phyloP scores from a whole-genome alignment of 2,797 vertebrate genomes.

The Pteronotus mesoamericanus region DNA sequence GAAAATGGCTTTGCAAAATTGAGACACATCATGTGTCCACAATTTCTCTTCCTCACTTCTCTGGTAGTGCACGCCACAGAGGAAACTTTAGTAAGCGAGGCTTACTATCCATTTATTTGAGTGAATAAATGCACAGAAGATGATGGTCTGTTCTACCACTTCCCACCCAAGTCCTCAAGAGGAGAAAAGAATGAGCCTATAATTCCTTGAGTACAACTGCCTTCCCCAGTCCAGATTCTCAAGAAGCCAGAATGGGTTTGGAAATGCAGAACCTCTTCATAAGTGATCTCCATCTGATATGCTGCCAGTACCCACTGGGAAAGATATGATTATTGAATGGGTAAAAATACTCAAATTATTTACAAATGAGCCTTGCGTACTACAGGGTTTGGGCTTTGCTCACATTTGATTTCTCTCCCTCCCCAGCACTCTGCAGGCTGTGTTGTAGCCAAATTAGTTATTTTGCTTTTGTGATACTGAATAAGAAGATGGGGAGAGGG shows the following conservation, averaged over 20 bases:
- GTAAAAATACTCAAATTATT: neutral
- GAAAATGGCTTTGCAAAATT: conserved; percentile 9
- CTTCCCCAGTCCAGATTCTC: neutral
- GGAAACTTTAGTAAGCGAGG: neutral
- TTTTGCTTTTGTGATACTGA: neutral
- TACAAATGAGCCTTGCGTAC: neutral
- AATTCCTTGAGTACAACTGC: neutral
- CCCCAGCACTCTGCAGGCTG: neutral
- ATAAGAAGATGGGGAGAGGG: neutral
- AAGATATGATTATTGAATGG: neutral
- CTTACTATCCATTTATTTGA: neutral
- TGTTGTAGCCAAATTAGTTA: neutral
- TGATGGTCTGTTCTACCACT: neutral
- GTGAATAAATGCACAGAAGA: neutral
- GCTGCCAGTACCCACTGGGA: neutral
- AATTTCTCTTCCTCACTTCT: neutral
- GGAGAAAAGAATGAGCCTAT: neutral
- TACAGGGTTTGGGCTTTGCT: neutral
- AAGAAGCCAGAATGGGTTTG: neutral
- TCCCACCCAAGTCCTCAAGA: neutral
- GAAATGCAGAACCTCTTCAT: neutral
- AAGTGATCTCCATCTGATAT: neutral
- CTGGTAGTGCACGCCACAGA: neutral
- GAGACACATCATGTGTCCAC: neutral
- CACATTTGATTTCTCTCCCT: neutral